Evolutionary conservation across 2,113 vertebrate genomes (phyloP), one percentile per base, ranked within the genome.

Genomic region (Capra hircus): DNA sequence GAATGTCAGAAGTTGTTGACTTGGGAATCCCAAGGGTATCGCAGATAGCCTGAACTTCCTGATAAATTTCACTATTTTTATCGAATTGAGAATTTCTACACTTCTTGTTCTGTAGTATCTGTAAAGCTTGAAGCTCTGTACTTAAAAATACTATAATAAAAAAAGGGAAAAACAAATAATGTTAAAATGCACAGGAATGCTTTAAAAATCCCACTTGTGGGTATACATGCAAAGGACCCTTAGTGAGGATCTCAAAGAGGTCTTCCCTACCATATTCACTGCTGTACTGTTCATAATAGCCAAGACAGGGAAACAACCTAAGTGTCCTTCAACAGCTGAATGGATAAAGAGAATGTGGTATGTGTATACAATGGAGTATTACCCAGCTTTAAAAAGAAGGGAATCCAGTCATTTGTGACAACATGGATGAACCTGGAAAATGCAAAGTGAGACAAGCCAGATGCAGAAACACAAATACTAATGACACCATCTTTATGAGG

Each of bases 101-200:
- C 83, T 96, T 97, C 97, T 99, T 99, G 97, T 97, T 99, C 87
- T 99, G 98, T 94, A 99, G 0, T 53, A 99, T 99, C 98, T 99
- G 99, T 95, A 99, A 99, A n/a, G 99, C 99, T 97, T 99, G 99
- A 97, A 99, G 99, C 98, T 99, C 99, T 33, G 99, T 99, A 98
- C 99, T 99, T 91, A 99, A 98, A 99, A 99, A 99, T 98, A 99
- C 99, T 99, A 71, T 9, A 94, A 96, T 71, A 67, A 97, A 95
- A 33, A 92, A 60, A 96, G 7, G 25, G 82, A 94, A 97, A 98
- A 60, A 55, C 5, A 53, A 95, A 84, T 36, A 94, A 80, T 93
- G 80, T 96, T 97, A 97, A 91, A 36, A 90, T 45, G 11, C 7
- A 80, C 45, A 95, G 87, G 21, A 95, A 94, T 81, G 48, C 25